These are phyloP conservation scores for Branchipolynoe longqiensis DNA, from an alignment of 2,888 invertebrate species.

Conservation along the genomic window DNA sequence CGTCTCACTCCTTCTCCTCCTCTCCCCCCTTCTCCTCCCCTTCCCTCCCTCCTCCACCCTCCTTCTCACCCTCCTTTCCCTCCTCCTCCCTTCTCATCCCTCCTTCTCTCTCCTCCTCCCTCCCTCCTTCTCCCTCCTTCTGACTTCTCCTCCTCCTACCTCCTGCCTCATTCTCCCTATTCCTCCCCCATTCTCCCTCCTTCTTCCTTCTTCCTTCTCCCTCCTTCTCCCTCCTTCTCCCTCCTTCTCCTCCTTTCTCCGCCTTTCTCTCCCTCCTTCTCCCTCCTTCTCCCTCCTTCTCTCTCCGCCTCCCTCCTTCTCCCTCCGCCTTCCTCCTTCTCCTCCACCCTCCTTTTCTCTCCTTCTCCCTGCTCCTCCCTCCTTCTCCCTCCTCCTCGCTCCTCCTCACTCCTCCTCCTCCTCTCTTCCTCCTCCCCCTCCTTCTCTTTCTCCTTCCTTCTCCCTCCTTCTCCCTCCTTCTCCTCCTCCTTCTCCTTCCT, in stretches of 20 bases:
- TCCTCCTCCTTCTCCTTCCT: too few relatives aligned
- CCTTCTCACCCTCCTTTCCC: neutral
- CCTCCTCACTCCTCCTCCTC: too few relatives aligned
- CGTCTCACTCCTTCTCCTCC: neutral
- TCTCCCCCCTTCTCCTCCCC: neutral
- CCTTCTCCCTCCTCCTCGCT: too few relatives aligned
- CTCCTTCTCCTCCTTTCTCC: neutral
- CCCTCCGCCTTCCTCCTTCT: too few relatives aligned
- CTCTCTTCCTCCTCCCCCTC: too few relatives aligned
- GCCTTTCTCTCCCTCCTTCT: neutral
- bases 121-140: neutral
- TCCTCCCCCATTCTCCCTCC: neutral
- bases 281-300: neutral
- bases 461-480: too few relatives aligned
- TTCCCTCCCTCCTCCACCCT: neutral
- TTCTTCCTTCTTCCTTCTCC: neutral
- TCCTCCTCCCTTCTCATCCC: neutral
- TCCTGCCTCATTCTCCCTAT: neutral
- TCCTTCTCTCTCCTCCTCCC: neutral
- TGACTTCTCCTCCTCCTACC: neutral
- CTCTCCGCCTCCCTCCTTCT: neutral
- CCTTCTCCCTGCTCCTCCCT: too few relatives aligned
- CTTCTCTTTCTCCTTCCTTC: too few relatives aligned
- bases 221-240: neutral
- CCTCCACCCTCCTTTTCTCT: too few relatives aligned